Base-by-base conservation (phyloP, 1,140 invertebrate species). In the Chymomyza costata region DNA sequence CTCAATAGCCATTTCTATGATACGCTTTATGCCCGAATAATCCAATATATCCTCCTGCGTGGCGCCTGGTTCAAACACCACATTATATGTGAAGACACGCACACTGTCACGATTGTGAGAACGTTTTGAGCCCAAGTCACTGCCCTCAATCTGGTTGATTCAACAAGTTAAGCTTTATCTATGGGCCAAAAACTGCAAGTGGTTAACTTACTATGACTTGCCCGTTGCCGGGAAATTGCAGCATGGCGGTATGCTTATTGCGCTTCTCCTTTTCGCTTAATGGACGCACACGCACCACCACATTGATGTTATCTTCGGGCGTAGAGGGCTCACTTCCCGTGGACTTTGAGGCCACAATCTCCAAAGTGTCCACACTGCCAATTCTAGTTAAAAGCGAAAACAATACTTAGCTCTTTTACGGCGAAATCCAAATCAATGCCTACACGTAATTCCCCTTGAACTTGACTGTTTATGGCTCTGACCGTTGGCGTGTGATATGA, bases 1-100 rank as follows among this genome's bases (percentile, higher is more conserved):
- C 70, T 96, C 94, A 2, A 97, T 89, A 7, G 94, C 94, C 94
- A 97, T 97, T 78, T 96, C 94, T 46, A 97, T 91, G 7, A 97
- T 90, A 19, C 93, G 89, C 78, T 93, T 94, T 25, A 96, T 89
- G 1, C 94, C 94, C 1, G 91, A 94, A 86, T 93, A 93, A 85
- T 94, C 92, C 19, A 95, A 86, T 31, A 95, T 89, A 69, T 93
- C 93, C 60, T 90, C 88, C 86, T 97, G 95, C 0, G 91, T 92
- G 0, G 94, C 93, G 5, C 93, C 92, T 0, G 93, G 93, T 82
- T 96, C 94, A 73, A 97, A 97, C 10, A 97, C 95, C 1, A 93
- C 93, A 76, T 95, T 95, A 74, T 94, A 95, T 0, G 93, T 93
- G 74, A 95, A 93, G 21, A 93, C 85, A 86, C 94, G 92, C 5